These are phyloP conservation scores for Anabacerthia variegaticeps DNA, from an alignment of 2,797 vertebrate species.

Conservation along the genomic window DNA sequence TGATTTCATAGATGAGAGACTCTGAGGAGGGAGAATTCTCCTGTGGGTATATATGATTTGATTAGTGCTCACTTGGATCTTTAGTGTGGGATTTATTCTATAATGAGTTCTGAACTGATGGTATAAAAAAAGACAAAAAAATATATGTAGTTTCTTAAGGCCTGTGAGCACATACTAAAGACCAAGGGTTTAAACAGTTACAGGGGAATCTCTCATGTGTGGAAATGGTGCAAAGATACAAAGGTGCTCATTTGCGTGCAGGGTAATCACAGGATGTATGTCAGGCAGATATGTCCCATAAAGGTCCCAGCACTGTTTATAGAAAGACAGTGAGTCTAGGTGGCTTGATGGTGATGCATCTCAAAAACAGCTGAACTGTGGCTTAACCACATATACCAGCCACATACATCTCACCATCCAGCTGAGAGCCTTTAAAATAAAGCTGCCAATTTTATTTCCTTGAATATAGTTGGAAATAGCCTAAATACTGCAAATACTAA, in stretches of 20 bases:
- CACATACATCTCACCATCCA: accelerated
- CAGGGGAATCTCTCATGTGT: neutral
- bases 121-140: neutral
- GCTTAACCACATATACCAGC: neutral
- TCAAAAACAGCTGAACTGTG: neutral
- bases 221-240: neutral
- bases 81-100: neutral
- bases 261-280: neutral
- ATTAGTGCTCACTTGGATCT: neutral
- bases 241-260: neutral
- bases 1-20: neutral
- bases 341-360: neutral
- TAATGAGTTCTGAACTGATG: neutral
- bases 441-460: neutral
- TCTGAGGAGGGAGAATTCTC: neutral
- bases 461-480: neutral
- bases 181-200: neutral
- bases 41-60: neutral
- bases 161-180: neutral
- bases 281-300: neutral
- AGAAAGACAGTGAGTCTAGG: neutral
- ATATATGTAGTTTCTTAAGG: neutral
- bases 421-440: neutral
- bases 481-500: neutral
- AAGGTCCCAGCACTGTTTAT: accelerated